Percentiles rank a stretch among this genome's conserved stretches.
Conservation (phyloP, 2,797 vertebrate species). For the Phalloptychus januarius region DNA sequence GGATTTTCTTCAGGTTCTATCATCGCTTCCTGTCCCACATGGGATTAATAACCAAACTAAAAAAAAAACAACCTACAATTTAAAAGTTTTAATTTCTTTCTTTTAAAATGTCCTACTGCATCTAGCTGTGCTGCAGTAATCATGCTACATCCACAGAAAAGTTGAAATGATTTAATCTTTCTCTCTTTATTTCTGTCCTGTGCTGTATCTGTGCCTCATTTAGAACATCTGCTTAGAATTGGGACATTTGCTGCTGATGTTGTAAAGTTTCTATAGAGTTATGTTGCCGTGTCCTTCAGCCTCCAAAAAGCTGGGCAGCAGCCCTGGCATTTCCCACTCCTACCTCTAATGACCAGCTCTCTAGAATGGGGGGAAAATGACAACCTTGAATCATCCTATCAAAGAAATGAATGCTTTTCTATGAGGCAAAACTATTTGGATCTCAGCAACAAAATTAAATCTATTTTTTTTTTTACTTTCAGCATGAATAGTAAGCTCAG, state of each 20-base stretch:
- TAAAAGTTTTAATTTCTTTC: not conserved
- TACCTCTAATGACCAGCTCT: not conserved
- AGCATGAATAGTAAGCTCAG: not conserved
- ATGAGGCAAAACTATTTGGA: not conserved
- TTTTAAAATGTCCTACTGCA: not conserved
- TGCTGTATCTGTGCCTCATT: not conserved
- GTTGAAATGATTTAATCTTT: not conserved
- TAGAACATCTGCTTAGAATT: not conserved
- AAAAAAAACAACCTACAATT: not conserved
- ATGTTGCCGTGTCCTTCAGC: not conserved
- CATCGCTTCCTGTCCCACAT: not conserved
- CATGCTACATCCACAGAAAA: not conserved
- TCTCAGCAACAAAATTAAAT: not conserved
- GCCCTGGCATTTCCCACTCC: not conserved
- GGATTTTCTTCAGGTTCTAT: not conserved
- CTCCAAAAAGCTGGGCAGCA: not conserved
- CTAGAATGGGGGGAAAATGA: not conserved
- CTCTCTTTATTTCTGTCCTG: not conserved
- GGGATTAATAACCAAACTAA: not conserved
- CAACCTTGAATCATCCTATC: slow-evolving; percentile 4
- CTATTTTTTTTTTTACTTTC: not conserved
- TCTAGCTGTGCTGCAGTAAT: not conserved
- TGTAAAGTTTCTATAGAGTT: not conserved
- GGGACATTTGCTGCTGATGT: not conserved
- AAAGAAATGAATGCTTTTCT: not conserved